Conservation (phyloP, 1,140 invertebrate genomes). For the Octopus sinensis region DNA sequence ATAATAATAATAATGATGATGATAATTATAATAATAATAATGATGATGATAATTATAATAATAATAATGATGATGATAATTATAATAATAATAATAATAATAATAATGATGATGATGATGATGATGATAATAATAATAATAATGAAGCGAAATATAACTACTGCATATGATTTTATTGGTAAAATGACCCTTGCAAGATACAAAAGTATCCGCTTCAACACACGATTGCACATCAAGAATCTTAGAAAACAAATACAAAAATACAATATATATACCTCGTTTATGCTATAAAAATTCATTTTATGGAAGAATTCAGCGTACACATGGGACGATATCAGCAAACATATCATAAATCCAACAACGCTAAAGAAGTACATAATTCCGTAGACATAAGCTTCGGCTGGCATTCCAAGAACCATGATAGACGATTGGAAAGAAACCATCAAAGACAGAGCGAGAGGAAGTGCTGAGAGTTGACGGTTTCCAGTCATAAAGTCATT, state of each 20-base stretch:
- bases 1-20: too few relatives aligned
- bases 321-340: not conserved
- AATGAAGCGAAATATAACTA: too few relatives aligned
- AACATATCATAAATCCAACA: not conserved
- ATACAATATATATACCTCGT: not conserved
- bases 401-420: slow-evolving; percentile 57
- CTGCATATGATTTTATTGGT: too few relatives aligned
- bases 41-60: too few relatives aligned
- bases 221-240: too few relatives aligned
- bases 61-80: too few relatives aligned
- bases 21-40: too few relatives aligned
- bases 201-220: too few relatives aligned
- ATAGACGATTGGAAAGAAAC: slow-evolving; percentile 47
- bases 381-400: slow-evolving; percentile 39
- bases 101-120: too few relatives aligned
- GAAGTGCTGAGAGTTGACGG: slow-evolving; percentile 40
- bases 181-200: too few relatives aligned
- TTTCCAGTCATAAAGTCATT: slow-evolving; percentile 78
- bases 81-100: too few relatives aligned
- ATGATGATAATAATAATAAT: too few relatives aligned
- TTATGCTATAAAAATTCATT: not conserved
- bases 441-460: slow-evolving; percentile 46
- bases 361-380: not conserved
- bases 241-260: not conserved
- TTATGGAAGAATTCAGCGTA: not conserved